Conservation (phyloP, 2,797 vertebrate species). For the Podargus strigoides region DNA sequence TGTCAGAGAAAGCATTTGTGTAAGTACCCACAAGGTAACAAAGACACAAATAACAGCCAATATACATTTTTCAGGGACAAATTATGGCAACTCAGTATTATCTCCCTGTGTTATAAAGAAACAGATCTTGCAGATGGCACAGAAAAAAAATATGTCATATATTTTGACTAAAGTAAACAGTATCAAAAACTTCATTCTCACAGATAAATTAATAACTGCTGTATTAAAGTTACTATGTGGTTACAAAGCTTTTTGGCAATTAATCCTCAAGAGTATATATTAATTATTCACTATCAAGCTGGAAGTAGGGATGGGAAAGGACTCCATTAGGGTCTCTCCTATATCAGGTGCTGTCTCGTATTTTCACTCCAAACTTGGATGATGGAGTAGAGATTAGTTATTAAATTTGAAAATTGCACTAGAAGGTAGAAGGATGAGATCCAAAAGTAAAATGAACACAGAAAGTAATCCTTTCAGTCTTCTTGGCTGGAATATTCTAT, state of each 20-base stretch:
- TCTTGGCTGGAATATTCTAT: not conserved
- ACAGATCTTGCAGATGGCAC: not conserved
- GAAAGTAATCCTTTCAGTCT: not conserved
- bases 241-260: not conserved
- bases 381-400: not conserved
- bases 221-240: not conserved
- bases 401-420: not conserved
- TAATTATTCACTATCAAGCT: not conserved
- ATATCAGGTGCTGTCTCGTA: not conserved
- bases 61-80: not conserved
- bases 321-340: not conserved
- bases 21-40: not conserved
- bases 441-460: not conserved
- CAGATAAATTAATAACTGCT: not conserved
- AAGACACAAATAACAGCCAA: not conserved
- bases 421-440: not conserved
- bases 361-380: not conserved
- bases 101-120: not conserved
- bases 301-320: not conserved
- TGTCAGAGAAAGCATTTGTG: not conserved
- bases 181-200: not conserved
- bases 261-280: not conserved
- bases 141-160: not conserved
- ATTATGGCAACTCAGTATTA: not conserved
- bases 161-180: not conserved